Evolutionary conservation across 2,797 vertebrate species (phyloP), one percentile per base, ranked within the genome.

Genomic region (Microctenopoma steveboyesi): DNA sequence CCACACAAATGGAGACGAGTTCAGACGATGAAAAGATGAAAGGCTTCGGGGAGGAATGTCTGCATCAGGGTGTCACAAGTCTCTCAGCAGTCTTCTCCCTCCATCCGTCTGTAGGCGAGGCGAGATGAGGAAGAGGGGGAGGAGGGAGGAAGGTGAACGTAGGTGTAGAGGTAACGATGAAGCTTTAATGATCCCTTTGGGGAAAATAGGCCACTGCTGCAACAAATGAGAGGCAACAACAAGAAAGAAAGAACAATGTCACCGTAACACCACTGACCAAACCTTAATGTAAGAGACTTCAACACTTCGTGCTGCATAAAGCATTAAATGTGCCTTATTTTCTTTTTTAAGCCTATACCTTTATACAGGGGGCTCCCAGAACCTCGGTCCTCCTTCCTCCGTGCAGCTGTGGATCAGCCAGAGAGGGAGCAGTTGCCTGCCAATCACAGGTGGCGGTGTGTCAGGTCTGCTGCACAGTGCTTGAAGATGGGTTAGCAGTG

Each of bases 161-260:
- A 82, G 85, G 86, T 84, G 86, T 75, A 46, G 78, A 84, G 81
- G 85, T 84, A 86, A 82, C 62, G 81, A 85, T 86, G 73, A 81
- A 79, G 84, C 79, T 89, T 79, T 91, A 91, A 88, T 88, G 81
- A 89, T 89, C 79, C 86, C 89, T 81, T 76, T 85, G 84, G 88
- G 85, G 74, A 87, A 84, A 86, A 84, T 84, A 78, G 85, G 76
- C 77, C 81, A 79, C 63, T 85, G 74, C 76, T 72, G 78, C 62
- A 82, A 82, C 77, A 83, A 80, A 76, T 69, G 33, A 59, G 39
- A 77, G 47, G 40, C 58, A 39, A 63, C 33, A 56, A 56, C n/a
- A 42, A 73, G 62, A 55, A 54, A 43, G 33, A 10, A 57, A 46
- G 49, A 59, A 30, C 9, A 40, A 52, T 3, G 14, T 45, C 51